Evolutionary conservation across 2,797 vertebrate genomes (phyloP), one percentile per base, ranked within the genome.

Genomic region (Gallinago nigripennis): DNA sequence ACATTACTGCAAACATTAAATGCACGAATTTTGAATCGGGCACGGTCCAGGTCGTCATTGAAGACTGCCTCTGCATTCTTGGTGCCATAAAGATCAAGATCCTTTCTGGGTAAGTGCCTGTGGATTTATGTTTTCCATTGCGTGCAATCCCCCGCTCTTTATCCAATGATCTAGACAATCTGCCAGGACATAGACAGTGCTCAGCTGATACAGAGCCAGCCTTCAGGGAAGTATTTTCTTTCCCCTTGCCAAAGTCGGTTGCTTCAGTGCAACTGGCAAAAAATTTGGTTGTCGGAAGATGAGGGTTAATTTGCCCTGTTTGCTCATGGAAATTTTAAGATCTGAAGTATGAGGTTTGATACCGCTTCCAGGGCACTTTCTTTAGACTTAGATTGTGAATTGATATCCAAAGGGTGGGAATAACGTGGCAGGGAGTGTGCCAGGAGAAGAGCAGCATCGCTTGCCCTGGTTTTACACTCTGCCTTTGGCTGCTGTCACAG

Each of bases 11-110:
- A 7, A 94, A 85, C 27, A 70, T 96, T 23, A 93, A 93, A 54
- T 65, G 92, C 64, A 86, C 56, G 0, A 93, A 95, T 70, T 97
- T 89, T 41, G 86, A 92, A 8, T 84, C 58, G 6, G 91, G 95
- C 46, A 72, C 48, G 0, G 82, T 95, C 37, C 93, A 95, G 68
- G 63, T 97, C 1, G 5, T 89, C 31, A 51, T 63, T 57, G 85
- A 92, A 54, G 95, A 95, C 48, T 97, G 96, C 20, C 84, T 84
- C 70, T 83, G 70, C 61, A 4, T 88, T 23, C 37, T 96, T 6
- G 94, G 89, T 27, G 43, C 69, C 25, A 2, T 96, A 61, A 91
- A 79, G 69, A 24, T 96, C 78, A 39, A 83, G 16, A 30, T 97
- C 25, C 92, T 95, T 8, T 83, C 91, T 41, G 86, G 91, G 96